phyloP scores from a whole-genome alignment of 2,797 vertebrate species.

The Rousettus madagascariensis region DNA sequence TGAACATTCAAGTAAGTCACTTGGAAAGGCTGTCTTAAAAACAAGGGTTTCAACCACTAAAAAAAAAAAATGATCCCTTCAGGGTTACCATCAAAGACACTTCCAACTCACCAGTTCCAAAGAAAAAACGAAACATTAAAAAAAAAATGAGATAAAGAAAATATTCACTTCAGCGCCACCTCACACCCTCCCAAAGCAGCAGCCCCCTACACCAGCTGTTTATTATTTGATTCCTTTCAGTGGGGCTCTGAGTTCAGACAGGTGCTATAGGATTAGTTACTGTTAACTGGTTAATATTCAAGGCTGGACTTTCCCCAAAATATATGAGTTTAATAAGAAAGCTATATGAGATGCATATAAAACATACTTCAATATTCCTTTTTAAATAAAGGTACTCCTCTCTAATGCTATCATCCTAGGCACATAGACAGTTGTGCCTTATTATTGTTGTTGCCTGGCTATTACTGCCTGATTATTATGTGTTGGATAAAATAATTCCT shows the following conservation, averaged over 20 bases:
- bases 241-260: neutral
- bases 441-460: neutral
- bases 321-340: neutral
- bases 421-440: neutral
- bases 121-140: neutral
- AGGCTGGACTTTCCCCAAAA: neutral
- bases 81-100: neutral
- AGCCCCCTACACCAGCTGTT: neutral
- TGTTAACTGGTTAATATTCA: neutral
- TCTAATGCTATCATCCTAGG: neutral
- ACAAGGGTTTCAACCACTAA: neutral
- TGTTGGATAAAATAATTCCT: neutral
- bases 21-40: slow-evolving; percentile 26
- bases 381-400: neutral
- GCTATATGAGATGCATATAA: neutral
- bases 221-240: neutral
- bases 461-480: neutral
- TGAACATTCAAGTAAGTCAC: neutral
- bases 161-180: neutral
- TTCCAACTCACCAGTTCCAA: neutral
- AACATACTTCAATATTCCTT: neutral
- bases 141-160: neutral
- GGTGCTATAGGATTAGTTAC: neutral
- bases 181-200: neutral
- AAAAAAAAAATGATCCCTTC: neutral